Evolutionary conservation across 2,797 vertebrate genomes (phyloP), one percentile per base, ranked within the genome.

Genomic region (Carcharodon carcharias): DNA sequence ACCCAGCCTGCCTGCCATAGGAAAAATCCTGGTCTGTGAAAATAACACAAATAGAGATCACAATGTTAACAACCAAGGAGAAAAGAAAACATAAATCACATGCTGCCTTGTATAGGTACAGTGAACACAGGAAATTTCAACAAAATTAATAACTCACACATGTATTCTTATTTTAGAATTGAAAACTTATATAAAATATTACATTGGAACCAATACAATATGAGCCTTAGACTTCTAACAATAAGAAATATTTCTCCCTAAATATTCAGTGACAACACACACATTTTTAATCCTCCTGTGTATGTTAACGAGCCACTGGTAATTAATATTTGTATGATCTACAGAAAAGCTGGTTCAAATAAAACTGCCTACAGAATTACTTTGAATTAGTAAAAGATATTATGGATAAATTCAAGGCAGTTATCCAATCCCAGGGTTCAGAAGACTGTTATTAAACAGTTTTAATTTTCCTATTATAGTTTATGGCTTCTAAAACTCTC

Each of bases 41-140:
- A 67, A 69, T 96, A 73, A 96, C 80, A 88, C 94, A 96, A 40
- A 96, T 54, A 12, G 77, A 95, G 28, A 89, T 12, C 35, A 96
- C 58, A 71, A 96, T 50, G 28, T 96, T 94, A 4, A 58, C 50
- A 23, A 31, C 23, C 28, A 12, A 40, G 7, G 40, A 45, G 63
- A 40, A 45, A 45, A 67, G 40, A 8, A 50, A 50, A 85, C 1
- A 9, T 40, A 18, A 31, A 61, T 61, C 18, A 28, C 35, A 18
- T 6, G 56, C 63, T 35, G 28, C 9, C 21, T 54, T 54, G 45
- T 54, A n/a, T 23, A 85, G 82, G 40, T 35, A 8, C 1, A 58
- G 4, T 61, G 61, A 26, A 58, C 69, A 87, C 16, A 35, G 23
- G 45, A 6, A 5, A 95, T n/a, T 69, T 71, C 40, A 71, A 5